Base-by-base conservation (phyloP, 1,140 invertebrate species). In the Lepidurus arcticus region DNA sequence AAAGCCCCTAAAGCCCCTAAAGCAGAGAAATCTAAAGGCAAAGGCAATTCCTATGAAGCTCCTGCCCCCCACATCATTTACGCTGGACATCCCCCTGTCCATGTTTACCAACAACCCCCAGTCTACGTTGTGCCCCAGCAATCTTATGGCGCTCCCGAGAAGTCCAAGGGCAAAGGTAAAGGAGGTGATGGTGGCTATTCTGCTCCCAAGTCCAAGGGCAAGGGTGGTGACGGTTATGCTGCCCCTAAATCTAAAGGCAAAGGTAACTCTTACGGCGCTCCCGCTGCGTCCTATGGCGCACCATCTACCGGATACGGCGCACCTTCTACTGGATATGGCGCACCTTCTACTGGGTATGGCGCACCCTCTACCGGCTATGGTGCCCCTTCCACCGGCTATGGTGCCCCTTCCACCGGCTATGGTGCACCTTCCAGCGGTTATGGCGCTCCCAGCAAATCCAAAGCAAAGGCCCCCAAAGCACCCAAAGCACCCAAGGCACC, bases 21-120 rank as follows among this genome's bases (percentile, higher is more conserved):
- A 73, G 73, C 78, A 8, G 74, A 80, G 24, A 76, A 44, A 43
- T 44, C 78, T 24, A 42, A n/a, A 9, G 53, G 43, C 75, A 42
- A 74, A 42, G 34, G 73, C 75, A 24, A 65, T 21, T 65, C 53
- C 1, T 81, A 81, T 53, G 76, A 78, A 74, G 74, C 79, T 42
- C 81, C 81, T 26, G 79, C 81, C 34, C 84, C 85, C 11, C 85
- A 86, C 78, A 84, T 86, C n/a, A 83, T 86, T 73, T 86, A 86
- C 75, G 81, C 84, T 76, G 85, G 85, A 43, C 85, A 85, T 79
- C 84, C 84, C 16, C 84, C 85, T 34, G 85, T 86, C 73, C 84
- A 85, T 77, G 83, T 86, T 45, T 85, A 85, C 81, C 83, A 84
- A 45, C 78, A 78, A 13, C 78, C 78, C 34, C 42, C 43, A 8